A percentile compares a stretch with the other conserved stretches of the same genome.
Evolutionary conservation across 1,140 invertebrate genomes (phyloP).

Genomic region (Lordiphosa clarofinis): DNA sequence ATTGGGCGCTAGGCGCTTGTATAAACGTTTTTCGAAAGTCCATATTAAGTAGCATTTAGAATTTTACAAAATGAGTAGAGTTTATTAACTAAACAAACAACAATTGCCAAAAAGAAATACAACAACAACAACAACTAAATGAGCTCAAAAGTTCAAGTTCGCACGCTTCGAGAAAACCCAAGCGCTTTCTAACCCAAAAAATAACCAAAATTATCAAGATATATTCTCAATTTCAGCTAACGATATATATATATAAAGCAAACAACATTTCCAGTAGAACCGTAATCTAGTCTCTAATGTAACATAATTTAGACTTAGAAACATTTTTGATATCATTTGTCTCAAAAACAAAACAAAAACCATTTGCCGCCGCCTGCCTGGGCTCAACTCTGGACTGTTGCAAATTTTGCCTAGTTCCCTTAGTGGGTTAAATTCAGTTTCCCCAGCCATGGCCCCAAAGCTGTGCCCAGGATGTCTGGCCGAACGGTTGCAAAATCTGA

Average conservation of each 20-base stretch:
- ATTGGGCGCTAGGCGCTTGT: conserved; percentile 33
- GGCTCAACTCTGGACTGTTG: conserved; percentile 38
- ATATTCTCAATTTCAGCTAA: conserved; percentile 15
- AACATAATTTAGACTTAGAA: conserved; percentile 46
- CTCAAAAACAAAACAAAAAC: not conserved
- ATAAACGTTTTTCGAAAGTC: conserved; percentile 58
- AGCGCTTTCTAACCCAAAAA: conserved; percentile 21
- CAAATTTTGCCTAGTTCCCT: conserved; percentile 71
- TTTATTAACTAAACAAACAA: conserved; percentile 47
- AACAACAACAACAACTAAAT: conserved; percentile 18
- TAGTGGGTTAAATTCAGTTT: conserved; percentile 71
- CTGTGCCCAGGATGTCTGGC: conserved; percentile 34
- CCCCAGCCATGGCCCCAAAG: conserved; percentile 26
- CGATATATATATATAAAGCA: conserved; percentile 8
- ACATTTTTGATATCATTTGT: conserved; percentile 24
- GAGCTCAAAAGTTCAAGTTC: conserved; percentile 2
- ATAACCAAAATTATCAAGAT: no score
- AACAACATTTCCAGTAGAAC: conserved; percentile 64
- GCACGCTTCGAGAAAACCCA: conserved; percentile 44
- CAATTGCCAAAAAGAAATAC: conserved; percentile 53
- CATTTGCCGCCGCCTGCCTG: conserved; percentile 24
- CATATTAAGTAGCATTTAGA: conserved; percentile 68
- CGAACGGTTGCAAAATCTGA: conserved; percentile 6
- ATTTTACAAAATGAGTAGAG: conserved; percentile 57
- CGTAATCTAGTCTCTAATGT: conserved; percentile 37